These are phyloP conservation scores for Sternarchorhynchus goeldii DNA, from an alignment of 2,797 vertebrate species.

Conservation along the genomic window DNA sequence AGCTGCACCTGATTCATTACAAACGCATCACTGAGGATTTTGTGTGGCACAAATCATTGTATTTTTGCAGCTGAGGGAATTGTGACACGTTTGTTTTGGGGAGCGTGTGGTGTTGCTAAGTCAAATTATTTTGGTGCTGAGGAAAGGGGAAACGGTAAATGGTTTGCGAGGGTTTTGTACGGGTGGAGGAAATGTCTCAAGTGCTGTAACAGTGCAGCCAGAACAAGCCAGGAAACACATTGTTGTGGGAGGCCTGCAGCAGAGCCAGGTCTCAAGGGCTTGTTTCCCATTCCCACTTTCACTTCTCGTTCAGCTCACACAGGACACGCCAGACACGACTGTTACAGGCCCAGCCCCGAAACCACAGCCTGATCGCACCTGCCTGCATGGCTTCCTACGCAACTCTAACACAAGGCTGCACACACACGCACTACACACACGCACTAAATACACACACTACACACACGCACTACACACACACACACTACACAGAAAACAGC, in stretches of 20 bases:
- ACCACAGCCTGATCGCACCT: slow-evolving; percentile 32
- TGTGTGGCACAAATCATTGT: too few species aligned
- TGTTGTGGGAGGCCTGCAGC: slow-evolving; percentile 51
- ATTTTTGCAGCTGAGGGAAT: slow-evolving; percentile 35
- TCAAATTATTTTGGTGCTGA: slow-evolving; percentile 36
- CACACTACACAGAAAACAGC: not conserved
- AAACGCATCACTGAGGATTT: too few species aligned
- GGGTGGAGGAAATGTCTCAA: slow-evolving; percentile 34
- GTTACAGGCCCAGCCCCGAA: slow-evolving; percentile 32
- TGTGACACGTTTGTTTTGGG: slow-evolving; percentile 9
- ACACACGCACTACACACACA: not conserved
- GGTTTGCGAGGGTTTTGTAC: slow-evolving; percentile 7
- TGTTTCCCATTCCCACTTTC: slow-evolving; percentile 61
- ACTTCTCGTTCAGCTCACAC: slow-evolving; percentile 54
- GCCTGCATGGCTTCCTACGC: not conserved
- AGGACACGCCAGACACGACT: slow-evolving; percentile 36
- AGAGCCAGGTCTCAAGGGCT: slow-evolving; percentile 49
- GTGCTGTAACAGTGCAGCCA: slow-evolving; percentile 41
- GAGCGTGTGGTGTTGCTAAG: slow-evolving; percentile 10
- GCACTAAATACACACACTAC: not conserved
- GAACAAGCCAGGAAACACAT: slow-evolving; percentile 73
- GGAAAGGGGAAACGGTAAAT: slow-evolving; percentile 54
- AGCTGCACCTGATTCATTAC: too few species aligned
- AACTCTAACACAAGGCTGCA: not conserved
- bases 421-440: not conserved